These are phyloP conservation scores for Lasiommata megera DNA, from an alignment of 2,888 invertebrate species.

Conservation along the genomic window DNA sequence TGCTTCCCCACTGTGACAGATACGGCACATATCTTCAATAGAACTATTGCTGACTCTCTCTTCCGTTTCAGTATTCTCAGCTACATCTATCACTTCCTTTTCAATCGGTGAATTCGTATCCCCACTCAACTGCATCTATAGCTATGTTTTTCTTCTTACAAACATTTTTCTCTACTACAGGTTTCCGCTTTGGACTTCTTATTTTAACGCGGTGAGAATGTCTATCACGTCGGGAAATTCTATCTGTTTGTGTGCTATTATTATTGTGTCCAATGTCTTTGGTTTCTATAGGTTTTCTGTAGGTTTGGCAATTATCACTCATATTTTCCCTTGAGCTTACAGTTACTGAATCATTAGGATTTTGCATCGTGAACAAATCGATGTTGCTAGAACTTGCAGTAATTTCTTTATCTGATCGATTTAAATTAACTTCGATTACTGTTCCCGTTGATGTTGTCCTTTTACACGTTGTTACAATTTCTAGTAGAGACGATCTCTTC, in stretches of 20 bases:
- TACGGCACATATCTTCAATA: slow-evolving; percentile 69
- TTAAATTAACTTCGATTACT: slow-evolving; percentile 28
- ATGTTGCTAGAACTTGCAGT: slow-evolving; percentile 55
- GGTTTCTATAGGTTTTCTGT: slow-evolving; percentile 23
- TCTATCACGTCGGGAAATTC: slow-evolving; percentile 47
- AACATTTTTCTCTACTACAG: slow-evolving; percentile 38
- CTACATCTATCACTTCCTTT: slow-evolving; percentile 29
- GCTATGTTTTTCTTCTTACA: too few species aligned
- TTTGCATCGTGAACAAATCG: slow-evolving; percentile 42
- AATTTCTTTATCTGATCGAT: slow-evolving; percentile 52
- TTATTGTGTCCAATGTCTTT: slow-evolving; percentile 20
- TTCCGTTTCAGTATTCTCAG: slow-evolving; percentile 39
- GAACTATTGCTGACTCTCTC: slow-evolving; percentile 55
- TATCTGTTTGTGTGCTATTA: slow-evolving; percentile 40
- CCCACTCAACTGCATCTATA: slow-evolving; percentile 46
- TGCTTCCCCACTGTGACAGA: slow-evolving; percentile 68
- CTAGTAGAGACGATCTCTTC: slow-evolving; percentile 40
- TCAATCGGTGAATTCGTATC: slow-evolving; percentile 44
- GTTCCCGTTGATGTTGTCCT: slow-evolving; percentile 38
- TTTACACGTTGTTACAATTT: slow-evolving; percentile 48
- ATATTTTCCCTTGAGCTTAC: slow-evolving; percentile 18
- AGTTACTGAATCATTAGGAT: slow-evolving; percentile 4
- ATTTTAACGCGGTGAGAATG: slow-evolving; percentile 61
- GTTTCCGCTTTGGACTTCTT: slow-evolving; percentile 59
- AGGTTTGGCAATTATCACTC: slow-evolving; percentile 23